Evolutionary conservation across 2,113 vertebrate genomes (phyloP).

Genomic region (human (Homo sapiens)): GRCh38 chr2:60507501-60508000

Average conservation of each 20-base stretch:
- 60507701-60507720: conserved; percentile 71
- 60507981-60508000: conserved; percentile 14
- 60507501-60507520: conserved; percentile 46
- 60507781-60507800: conserved; percentile 23
- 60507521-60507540: conserved; percentile 57
- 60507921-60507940: conserved; percentile 46
- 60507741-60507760: background rate
- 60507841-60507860: conserved; percentile 38
- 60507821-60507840: conserved; percentile 61
- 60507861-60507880: conserved; percentile 40
- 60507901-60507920: conserved; percentile 47
- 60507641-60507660: conserved; percentile 35
- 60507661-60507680: conserved; percentile 26
- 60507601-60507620: background rate
- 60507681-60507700: background rate
- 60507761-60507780: accelerated
- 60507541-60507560: conserved; percentile 50
- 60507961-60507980: conserved; percentile 68
- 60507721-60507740: background rate
- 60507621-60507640: background rate
- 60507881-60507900: conserved; percentile 46
- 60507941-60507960: conserved; percentile 27
- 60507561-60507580: background rate
- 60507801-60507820: conserved; percentile 17
- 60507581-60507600: conserved; percentile 60